A percentile compares a stretch with the other conserved stretches of the same genome.
These are phyloP conservation scores for Hypomecis atomaria DNA, from an alignment of 2,888 invertebrate genomes.

Conservation along the genomic window DNA sequence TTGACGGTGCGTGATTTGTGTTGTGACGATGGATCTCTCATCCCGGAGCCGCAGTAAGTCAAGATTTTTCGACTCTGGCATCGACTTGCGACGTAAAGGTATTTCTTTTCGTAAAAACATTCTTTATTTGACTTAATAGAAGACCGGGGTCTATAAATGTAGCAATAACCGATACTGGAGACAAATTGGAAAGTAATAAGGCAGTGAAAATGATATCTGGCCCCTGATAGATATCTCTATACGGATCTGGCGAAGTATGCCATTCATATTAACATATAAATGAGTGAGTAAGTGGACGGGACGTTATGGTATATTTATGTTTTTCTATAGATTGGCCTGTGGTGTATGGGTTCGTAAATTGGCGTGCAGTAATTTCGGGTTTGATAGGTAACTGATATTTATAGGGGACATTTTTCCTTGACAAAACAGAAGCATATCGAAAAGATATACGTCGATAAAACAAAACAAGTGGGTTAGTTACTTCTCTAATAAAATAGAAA, in stretches of 20 bases:
- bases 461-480: too few species aligned
- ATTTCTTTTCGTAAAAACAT: conserved; percentile 52
- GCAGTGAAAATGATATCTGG: conserved; percentile 83
- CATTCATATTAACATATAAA: conserved; percentile 82
- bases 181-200: conserved; percentile 85
- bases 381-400: conserved; percentile 46
- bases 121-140: conserved; percentile 51
- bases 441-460: background rate
- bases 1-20: conserved; percentile 44
- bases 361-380: conserved; percentile 50
- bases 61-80: conserved; percentile 84
- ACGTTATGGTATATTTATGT: conserved; percentile 67
- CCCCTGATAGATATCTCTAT: conserved; percentile 75
- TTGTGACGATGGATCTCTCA: conserved; percentile 75
- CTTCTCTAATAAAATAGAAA: too few species aligned
- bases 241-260: conserved; percentile 77
- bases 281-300: conserved; percentile 82
- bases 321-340: conserved; percentile 60
- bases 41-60: conserved; percentile 83
- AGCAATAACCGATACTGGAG: conserved; percentile 79
- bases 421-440: background rate
- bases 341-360: conserved; percentile 63
- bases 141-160: conserved; percentile 70
- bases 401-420: background rate
- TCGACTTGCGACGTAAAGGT: conserved; percentile 83